phyloP scores from a whole-genome alignment of 2,113 vertebrate species.

The Emydura subglobosa region DNA sequence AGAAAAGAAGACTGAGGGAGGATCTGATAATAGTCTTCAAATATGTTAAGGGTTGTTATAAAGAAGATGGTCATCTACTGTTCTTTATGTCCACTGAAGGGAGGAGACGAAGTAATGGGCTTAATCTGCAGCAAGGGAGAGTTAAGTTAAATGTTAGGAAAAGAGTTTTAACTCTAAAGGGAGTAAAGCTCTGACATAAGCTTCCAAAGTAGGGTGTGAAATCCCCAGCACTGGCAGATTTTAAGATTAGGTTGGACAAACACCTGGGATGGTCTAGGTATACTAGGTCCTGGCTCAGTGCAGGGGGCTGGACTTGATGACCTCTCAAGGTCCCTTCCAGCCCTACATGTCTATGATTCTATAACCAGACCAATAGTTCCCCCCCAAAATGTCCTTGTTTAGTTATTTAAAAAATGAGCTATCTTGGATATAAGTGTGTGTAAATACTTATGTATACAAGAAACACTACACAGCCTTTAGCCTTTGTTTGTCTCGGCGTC shows the following conservation, averaged over 20 bases:
- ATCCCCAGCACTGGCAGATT: neutral
- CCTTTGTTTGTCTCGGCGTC: neutral
- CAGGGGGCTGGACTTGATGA: neutral
- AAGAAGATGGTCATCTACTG: neutral
- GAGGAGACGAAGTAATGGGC: neutral
- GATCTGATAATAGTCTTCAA: neutral
- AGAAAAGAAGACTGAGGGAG: neutral
- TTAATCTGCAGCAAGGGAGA: neutral
- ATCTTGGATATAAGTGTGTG: neutral
- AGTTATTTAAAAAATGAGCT: neutral
- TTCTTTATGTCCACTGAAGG: neutral
- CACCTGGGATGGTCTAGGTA: neutral
- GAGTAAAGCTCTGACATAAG: neutral
- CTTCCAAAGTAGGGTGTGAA: neutral
- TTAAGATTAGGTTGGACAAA: neutral
- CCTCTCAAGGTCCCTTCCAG: neutral
- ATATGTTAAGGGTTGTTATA: neutral
- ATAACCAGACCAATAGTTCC: neutral
- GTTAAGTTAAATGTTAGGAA: neutral
- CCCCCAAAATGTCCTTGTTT: neutral
- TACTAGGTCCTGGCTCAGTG: neutral
- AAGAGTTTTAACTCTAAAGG: neutral
- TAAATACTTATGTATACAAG: neutral
- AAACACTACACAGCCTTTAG: neutral
- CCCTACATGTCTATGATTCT: neutral